A percentile compares a stretch with the other conserved stretches of the same genome.
Conservation (phyloP, 2,797 vertebrate genomes). For the Cuculus canorus region DNA sequence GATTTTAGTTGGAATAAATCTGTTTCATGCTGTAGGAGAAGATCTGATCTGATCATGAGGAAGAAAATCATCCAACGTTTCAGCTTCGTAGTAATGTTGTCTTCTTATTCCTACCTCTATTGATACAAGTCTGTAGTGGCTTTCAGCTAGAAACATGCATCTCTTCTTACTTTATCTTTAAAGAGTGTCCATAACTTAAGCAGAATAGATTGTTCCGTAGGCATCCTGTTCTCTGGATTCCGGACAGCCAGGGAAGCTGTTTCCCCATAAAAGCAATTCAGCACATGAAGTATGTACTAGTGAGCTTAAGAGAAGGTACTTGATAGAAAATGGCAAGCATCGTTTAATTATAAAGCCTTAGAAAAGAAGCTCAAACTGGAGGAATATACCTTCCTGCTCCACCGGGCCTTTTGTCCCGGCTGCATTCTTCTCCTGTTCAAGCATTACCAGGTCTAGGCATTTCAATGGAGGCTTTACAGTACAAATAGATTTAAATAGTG, state of each 20-base stretch:
- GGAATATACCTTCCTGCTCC: neutral
- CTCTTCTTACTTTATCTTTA: neutral
- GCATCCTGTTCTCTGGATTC: neutral
- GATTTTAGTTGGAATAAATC: neutral
- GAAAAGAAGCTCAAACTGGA: neutral
- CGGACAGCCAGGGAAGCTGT: neutral
- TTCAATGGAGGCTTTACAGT: neutral
- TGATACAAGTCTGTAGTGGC: neutral
- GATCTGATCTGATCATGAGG: neutral
- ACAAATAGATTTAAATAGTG: no score
- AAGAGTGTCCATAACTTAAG: neutral
- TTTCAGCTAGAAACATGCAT: neutral
- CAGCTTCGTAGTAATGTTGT: neutral
- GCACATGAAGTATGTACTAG: neutral
- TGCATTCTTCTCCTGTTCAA: neutral
- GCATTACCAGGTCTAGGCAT: no score
- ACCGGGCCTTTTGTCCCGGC: neutral
- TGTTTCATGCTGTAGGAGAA: neutral
- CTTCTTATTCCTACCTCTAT: neutral
- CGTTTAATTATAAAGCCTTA: neutral
- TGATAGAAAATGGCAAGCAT: neutral
- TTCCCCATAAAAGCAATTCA: neutral
- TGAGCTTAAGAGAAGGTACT: neutral
- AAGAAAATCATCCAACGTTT: neutral
- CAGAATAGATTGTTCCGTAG: neutral